Evolutionary conservation across 2,888 invertebrate genomes (phyloP).

Genomic region (Apomyelois bistriatella): DNA sequence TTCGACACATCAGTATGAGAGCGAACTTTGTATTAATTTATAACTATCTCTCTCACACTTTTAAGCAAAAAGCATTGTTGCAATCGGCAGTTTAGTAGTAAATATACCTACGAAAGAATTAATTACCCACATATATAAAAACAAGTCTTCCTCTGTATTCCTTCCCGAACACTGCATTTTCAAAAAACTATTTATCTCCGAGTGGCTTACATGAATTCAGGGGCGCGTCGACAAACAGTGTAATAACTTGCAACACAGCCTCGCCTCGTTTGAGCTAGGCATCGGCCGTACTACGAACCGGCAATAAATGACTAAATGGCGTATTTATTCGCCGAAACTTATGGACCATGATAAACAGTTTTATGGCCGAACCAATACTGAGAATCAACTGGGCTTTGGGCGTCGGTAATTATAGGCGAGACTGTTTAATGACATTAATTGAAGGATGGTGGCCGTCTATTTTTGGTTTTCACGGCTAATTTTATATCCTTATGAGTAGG

Average conservation of each 20-base stretch:
- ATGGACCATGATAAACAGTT: conserved; percentile 61
- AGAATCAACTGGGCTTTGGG: conserved; percentile 10
- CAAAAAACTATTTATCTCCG: neutral
- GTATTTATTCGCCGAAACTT: conserved; percentile 61
- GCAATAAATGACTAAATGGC: conserved; percentile 57
- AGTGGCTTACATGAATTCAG: neutral
- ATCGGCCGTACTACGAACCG: conserved; percentile 5
- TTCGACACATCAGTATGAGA: no score
- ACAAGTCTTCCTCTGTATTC: no score
- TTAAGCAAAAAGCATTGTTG: no score
- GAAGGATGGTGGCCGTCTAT: neutral
- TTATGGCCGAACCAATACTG: conserved; percentile 59
- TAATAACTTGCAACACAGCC: conserved; percentile 9
- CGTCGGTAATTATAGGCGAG: conserved; percentile 6
- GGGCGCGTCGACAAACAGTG: neutral
- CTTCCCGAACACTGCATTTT: no score
- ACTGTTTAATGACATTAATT: conserved; percentile 8
- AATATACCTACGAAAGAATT: no score
- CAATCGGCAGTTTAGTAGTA: no score
- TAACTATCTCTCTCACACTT: no score
- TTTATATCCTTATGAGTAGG: neutral
- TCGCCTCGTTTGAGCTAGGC: conserved; percentile 1
- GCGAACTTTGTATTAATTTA: no score
- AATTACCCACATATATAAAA: no score
- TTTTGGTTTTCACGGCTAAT: neutral